These are phyloP conservation scores for Tetraneura akinire DNA, from an alignment of 1,140 invertebrate species.

Conservation along the genomic window DNA sequence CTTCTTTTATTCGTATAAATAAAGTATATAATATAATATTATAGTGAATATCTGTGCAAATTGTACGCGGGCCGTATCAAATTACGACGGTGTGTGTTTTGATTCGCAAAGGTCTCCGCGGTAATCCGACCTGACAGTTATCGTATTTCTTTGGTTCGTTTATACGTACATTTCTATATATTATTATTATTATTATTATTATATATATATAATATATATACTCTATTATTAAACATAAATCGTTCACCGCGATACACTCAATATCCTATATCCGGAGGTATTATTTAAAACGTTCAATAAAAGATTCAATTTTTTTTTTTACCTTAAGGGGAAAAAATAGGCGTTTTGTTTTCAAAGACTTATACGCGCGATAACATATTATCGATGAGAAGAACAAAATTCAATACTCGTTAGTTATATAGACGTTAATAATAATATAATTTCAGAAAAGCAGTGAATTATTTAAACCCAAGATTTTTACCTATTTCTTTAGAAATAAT, in stretches of 20 bases:
- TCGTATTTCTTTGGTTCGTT: constrained; percentile 40
- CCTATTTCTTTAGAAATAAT: constrained; percentile 22
- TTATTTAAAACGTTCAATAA: constrained; percentile 39
- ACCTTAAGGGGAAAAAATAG: constrained; percentile 8
- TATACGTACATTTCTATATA: too few relatives aligned
- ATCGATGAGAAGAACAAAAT: constrained; percentile 17
- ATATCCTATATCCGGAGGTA: constrained; percentile 51
- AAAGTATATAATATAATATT: too few relatives aligned
- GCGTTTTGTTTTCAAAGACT: constrained; percentile 50
- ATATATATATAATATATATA: not conserved
- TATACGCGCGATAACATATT: constrained; percentile 23
- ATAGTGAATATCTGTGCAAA: constrained; percentile 31
- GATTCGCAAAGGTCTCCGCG: constrained; percentile 38
- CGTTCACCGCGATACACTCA: constrained; percentile 39
- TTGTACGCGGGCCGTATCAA: constrained; percentile 5
- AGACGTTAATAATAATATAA: constrained; percentile 34
- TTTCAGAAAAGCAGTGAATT: constrained; percentile 19
- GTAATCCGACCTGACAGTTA: constrained; percentile 51
- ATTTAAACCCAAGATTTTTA: constrained; percentile 2
- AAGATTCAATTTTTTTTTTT: constrained; percentile 17
- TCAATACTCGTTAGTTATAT: constrained; percentile 29
- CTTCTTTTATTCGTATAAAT: not conserved
- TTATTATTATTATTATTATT: too few relatives aligned
- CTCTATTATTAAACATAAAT: constrained; percentile 38
- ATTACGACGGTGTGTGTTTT: constrained; percentile 43